phyloP scores from a whole-genome alignment of 2,113 vertebrate species.

The Antigone vipio region DNA sequence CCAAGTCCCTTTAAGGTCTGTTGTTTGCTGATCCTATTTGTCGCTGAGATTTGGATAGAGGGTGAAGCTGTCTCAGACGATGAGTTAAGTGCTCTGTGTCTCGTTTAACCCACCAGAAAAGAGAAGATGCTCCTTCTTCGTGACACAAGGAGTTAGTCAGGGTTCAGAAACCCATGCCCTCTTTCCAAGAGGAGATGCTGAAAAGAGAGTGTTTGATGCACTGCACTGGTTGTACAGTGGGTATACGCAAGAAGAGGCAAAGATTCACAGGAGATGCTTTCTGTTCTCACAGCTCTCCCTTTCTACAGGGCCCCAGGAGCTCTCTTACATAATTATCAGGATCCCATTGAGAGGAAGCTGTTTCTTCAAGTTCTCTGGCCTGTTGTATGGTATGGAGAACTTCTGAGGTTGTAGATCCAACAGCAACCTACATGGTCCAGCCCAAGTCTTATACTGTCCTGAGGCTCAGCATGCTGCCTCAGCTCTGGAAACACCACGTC shows the following conservation, averaged over 20 bases:
- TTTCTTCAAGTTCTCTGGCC: neutral
- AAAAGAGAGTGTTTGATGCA: too few species aligned
- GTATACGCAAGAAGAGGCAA: neutral
- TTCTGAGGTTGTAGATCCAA: neutral
- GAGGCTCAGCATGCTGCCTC: neutral
- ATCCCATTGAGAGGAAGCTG: neutral
- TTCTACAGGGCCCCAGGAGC: neutral
- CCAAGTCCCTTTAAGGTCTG: neutral
- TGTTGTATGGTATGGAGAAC: neutral
- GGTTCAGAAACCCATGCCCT: neutral
- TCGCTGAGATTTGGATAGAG: neutral
- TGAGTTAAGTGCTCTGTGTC: neutral
- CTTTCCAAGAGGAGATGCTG: neutral
- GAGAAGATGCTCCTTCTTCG: neutral
- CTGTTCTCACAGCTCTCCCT: neutral
- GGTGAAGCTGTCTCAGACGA: neutral
- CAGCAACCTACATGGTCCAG: neutral
- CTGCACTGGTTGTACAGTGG: neutral
- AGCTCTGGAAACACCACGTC: neutral
- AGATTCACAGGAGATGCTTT: neutral
- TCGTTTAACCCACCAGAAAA: neutral
- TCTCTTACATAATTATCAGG: too few species aligned
- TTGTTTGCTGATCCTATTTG: neutral
- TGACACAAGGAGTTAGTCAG: neutral
- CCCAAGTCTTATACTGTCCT: too few species aligned